Conservation (phyloP, 2,113 vertebrate species). For the Hippotragus niger region DNA sequence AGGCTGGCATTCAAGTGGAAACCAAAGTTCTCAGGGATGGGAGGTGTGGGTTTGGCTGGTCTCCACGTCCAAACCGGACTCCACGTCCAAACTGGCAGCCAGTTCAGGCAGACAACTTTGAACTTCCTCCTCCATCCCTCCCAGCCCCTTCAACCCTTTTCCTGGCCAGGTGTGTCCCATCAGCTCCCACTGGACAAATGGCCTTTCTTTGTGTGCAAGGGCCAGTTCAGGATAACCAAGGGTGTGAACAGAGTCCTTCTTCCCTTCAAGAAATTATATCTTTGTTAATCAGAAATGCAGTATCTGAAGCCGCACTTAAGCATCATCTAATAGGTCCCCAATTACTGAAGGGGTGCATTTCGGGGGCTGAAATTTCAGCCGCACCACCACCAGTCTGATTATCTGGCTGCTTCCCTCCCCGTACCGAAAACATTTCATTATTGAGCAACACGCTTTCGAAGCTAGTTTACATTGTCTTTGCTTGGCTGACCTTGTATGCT, state of each 20-base stretch:
- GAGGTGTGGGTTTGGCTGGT: background rate
- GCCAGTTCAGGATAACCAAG: background rate
- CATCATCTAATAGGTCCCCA: background rate
- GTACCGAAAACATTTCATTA: background rate
- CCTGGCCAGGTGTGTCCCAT: accelerated
- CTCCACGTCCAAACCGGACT: background rate
- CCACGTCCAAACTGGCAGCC: background rate
- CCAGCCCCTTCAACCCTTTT: background rate
- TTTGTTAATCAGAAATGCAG: background rate
- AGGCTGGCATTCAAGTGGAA: background rate
- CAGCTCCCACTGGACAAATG: background rate
- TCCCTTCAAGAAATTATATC: background rate
- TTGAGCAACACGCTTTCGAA: background rate
- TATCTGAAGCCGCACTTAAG: background rate
- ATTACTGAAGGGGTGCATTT: background rate
- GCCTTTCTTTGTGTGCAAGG: background rate
- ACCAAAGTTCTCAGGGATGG: accelerated
- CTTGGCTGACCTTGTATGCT: slow-evolving; percentile 40
- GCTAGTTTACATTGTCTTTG: slow-evolving; percentile 43
- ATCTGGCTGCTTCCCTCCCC: background rate
- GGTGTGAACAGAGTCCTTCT: background rate
- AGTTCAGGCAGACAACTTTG: background rate
- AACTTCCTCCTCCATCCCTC: background rate
- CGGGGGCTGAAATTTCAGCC: background rate
- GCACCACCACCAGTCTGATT: background rate